phyloP scores from a whole-genome alignment of 2,888 invertebrate species.

The Drosophila borealis region DNA sequence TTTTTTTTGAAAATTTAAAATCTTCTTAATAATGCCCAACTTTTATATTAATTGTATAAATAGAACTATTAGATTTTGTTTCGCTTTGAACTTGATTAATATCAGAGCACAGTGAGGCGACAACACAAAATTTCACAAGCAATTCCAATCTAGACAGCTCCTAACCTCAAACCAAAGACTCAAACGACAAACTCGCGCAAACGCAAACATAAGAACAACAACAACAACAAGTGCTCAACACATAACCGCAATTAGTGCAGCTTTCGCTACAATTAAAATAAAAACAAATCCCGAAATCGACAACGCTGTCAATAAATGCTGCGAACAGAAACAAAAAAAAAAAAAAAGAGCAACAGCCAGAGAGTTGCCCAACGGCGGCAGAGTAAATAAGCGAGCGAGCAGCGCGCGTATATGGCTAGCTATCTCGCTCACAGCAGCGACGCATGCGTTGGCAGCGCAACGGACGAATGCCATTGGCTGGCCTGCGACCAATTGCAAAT shows the following conservation, averaged over 20 bases:
- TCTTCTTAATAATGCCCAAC: too few species aligned
- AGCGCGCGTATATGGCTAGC: conserved; percentile 28
- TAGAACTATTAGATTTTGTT: background rate
- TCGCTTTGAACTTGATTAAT: too few species aligned
- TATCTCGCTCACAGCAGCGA: conserved; percentile 24
- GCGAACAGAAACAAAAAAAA: conserved; percentile 6
- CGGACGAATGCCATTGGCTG: conserved; percentile 33
- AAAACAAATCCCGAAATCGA: conserved; percentile 54
- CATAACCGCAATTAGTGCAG: conserved; percentile 59
- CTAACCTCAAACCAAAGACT: conserved; percentile 75
- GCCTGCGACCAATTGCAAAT: conserved; percentile 43
- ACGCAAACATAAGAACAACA: conserved; percentile 27
- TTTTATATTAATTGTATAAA: background rate
- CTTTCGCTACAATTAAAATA: conserved; percentile 53
- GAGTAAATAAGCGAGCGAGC: conserved; percentile 52
- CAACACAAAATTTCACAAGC: background rate
- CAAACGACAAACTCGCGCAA: conserved; percentile 68
- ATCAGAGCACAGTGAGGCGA: too few species aligned
- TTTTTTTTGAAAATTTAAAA: too few species aligned
- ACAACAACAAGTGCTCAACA: conserved; percentile 27
- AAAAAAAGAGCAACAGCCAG: conserved; percentile 7
- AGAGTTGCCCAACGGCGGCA: conserved; percentile 46
- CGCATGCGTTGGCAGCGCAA: conserved; percentile 68
- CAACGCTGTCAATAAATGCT: conserved; percentile 48
- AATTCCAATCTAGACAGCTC: background rate